These are phyloP conservation scores for Microcebus tavaratra DNA, from an alignment of 2,113 vertebrate genomes.

Conservation along the genomic window DNA sequence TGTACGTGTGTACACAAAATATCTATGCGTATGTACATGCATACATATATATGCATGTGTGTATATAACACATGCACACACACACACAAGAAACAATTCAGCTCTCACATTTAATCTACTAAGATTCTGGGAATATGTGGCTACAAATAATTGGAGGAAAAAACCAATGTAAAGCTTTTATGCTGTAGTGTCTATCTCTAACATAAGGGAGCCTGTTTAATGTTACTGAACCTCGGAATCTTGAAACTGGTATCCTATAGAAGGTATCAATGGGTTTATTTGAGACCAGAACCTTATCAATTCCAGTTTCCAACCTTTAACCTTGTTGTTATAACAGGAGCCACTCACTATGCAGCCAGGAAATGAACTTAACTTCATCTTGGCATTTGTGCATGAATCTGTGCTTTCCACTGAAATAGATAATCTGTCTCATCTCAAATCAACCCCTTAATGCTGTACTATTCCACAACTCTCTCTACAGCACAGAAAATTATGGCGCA, in stretches of 20 bases:
- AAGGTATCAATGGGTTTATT: background rate
- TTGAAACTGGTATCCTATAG: background rate
- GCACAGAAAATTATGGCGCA: background rate
- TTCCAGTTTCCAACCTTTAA: background rate
- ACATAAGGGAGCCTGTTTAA: background rate
- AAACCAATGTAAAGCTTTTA: background rate
- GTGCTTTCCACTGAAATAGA: background rate
- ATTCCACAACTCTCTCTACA: background rate
- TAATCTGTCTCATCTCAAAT: background rate
- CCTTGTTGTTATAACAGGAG: background rate
- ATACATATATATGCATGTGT: background rate
- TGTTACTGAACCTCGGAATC: background rate
- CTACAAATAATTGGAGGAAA: background rate
- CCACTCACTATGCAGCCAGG: background rate
- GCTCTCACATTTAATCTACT: background rate
- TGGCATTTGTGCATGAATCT: background rate
- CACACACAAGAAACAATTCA: background rate
- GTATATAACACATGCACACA: background rate
- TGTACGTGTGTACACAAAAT: too few relatives aligned
- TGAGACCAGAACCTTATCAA: background rate
- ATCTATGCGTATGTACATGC: too few relatives aligned
- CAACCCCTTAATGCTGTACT: background rate
- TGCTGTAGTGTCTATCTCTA: background rate
- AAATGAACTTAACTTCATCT: background rate
- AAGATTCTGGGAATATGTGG: background rate